Percentiles rank a stretch among this genome's conserved stretches.
Evolutionary conservation across 35 echinoderm and acorn worm species (phyloP).

Genomic region (Eucidaris tribuloides): DNA sequence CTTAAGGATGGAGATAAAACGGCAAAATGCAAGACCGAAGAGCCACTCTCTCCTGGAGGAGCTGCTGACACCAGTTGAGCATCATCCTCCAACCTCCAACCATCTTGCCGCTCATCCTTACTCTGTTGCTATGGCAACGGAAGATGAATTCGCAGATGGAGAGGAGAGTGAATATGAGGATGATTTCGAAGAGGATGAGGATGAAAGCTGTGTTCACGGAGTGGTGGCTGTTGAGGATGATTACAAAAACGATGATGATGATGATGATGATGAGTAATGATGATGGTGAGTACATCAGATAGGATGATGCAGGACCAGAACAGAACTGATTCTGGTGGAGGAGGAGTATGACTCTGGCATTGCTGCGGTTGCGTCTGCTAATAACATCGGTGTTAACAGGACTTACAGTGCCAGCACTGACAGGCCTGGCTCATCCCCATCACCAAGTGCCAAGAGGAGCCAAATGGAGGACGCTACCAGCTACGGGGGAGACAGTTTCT

Average conservation of each 20-base stretch:
- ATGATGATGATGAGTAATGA: not conserved
- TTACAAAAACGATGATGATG: not conserved
- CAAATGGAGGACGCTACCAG: not conserved
- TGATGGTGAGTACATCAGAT: not conserved
- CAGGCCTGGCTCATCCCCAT: not conserved
- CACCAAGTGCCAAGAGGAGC: too few species aligned
- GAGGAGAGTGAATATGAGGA: not conserved
- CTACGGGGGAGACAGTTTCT: constrained; percentile 9
- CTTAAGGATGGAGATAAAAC: too few species aligned
- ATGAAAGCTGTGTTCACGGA: too few species aligned
- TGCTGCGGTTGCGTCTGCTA: not conserved
- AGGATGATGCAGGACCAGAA: not conserved
- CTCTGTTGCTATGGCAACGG: not conserved
- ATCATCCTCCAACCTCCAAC: too few species aligned
- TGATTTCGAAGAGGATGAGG: constrained; percentile 21
- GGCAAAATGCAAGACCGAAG: too few species aligned
- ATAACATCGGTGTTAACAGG: not conserved
- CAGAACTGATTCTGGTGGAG: too few species aligned
- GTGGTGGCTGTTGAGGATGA: not conserved
- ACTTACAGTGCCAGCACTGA: not conserved
- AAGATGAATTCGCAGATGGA: not conserved
- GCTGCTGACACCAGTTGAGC: too few species aligned
- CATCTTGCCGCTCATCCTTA: not conserved
- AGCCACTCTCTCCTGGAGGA: too few species aligned
- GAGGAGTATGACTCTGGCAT: not conserved